A percentile compares a stretch with the other conserved stretches of the same genome.
phyloP scores from a whole-genome alignment of 2,797 vertebrate genomes.

The Semotilus atromaculatus region DNA sequence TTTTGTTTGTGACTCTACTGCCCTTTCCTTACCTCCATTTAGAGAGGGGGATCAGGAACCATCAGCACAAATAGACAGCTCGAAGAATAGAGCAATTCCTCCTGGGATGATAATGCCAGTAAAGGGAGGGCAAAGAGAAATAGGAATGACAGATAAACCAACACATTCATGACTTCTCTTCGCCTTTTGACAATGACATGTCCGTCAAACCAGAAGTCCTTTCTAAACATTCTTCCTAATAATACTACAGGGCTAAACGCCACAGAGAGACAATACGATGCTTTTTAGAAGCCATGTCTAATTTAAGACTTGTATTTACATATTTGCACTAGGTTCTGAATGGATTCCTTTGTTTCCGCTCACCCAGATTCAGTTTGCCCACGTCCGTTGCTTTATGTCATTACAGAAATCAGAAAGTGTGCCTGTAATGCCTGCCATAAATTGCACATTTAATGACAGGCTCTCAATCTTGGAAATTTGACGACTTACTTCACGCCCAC shows the following conservation, averaged over 20 bases:
- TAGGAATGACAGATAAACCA: slow-evolving; percentile 48
- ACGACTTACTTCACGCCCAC: slow-evolving; percentile 62
- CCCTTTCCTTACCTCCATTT: slow-evolving; percentile 51
- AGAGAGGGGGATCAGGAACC: slow-evolving; percentile 17
- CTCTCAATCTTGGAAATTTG: slow-evolving; percentile 63
- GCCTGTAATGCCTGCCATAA: slow-evolving; percentile 50
- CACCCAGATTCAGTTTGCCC: slow-evolving; percentile 23
- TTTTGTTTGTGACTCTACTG: slow-evolving; percentile 49
- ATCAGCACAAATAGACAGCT: slow-evolving; percentile 49
- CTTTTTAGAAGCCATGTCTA: background rate
- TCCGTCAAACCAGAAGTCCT: background rate
- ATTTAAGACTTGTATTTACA: background rate
- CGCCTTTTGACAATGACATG: slow-evolving; percentile 22
- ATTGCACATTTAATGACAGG: slow-evolving; percentile 58
- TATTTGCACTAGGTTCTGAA: background rate
- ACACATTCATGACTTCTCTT: slow-evolving; percentile 41
- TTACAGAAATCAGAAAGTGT: slow-evolving; percentile 54
- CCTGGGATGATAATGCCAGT: slow-evolving; percentile 40
- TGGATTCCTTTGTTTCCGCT: slow-evolving; percentile 17
- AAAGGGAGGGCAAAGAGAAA: slow-evolving; percentile 11
- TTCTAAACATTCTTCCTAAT: slow-evolving; percentile 10
- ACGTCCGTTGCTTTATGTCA: slow-evolving; percentile 53
- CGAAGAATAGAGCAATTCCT: slow-evolving; percentile 43
- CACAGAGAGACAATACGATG: background rate
- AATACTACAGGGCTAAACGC: background rate